Base-by-base conservation (phyloP, 2,888 invertebrate species). In the Oscheius sp. region DNA sequence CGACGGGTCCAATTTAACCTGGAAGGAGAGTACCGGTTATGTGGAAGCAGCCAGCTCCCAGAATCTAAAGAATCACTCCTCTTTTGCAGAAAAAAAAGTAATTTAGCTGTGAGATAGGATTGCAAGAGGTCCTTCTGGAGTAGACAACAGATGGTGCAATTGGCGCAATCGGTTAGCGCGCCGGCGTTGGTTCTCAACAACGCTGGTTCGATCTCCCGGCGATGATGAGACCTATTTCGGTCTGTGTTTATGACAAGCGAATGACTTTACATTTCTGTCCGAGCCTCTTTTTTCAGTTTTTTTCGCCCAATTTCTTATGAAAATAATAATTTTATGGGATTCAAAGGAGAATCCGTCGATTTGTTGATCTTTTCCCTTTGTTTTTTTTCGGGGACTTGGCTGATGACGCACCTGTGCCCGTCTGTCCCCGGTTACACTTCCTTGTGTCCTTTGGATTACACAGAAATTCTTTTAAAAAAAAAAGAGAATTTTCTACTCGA, bases 191-290 rank as follows among this genome's bases (percentile, higher is more conserved):
- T 35, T 35, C 35, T 35, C 35, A 35, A 35, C 21, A 41, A 3
- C 63, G 16, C 23, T 9, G 63, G 63, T 63, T 63, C 63, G 23
- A 63, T 63, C 25, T n/a, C 63, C 63, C 63, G 63, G 63, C 63
- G 25, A 63, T 63, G 63, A 63, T 63, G 63, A 63, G 16, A 41
- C 43, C 45, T 21, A 45, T 41, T 41, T 63, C 43, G 63, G 63
- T 63, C 63, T 45, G 63, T 63, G 63, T 63, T 63, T 63, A 41
- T 45, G 63, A 63, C 63, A 63, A 63, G 63, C 63, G 63, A 63
- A 45, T 63, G 63, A 63, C 43, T 41, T 63, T 63, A 25, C 45
- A 63, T 45, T 43, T 43, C 63, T 45, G 23, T 63, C 63, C 46
- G 43, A 63, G 63, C 63, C 63, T 45, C 45, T 63, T 63, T 63